Evolutionary conservation across 2,113 vertebrate genomes (phyloP).

Genomic region (Psephotus haematonotus): DNA sequence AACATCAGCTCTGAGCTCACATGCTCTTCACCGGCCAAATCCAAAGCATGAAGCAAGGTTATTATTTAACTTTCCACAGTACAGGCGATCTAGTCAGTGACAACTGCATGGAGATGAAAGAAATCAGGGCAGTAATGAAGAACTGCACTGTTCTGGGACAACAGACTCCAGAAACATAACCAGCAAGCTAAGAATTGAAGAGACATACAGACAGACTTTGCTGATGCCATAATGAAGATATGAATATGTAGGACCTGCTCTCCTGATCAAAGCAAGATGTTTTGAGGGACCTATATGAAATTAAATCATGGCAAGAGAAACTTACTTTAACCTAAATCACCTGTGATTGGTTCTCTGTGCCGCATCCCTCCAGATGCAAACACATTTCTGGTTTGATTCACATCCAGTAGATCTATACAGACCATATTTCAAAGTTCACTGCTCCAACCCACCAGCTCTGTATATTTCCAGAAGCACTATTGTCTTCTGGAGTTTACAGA

Average conservation of each 20-base stretch:
- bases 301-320: background rate
- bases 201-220: background rate
- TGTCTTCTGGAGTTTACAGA: background rate
- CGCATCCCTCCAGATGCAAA: background rate
- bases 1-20: conserved; percentile 34
- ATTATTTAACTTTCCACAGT: background rate
- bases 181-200: background rate
- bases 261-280: background rate
- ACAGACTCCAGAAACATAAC: background rate
- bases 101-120: background rate
- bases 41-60: background rate
- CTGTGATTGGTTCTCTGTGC: background rate
- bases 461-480: background rate
- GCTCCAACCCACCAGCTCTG: background rate
- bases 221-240: background rate
- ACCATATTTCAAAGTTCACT: background rate
- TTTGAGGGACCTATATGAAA: background rate
- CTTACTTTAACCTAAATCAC: background rate
- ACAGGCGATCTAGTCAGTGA: background rate
- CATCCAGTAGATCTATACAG: background rate
- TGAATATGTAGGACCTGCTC: background rate
- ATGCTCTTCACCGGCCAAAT: background rate
- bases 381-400: background rate
- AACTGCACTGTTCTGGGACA: background rate
- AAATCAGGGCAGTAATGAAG: background rate